Conservation (phyloP, 2,797 vertebrate species). For the Pipistrellus nathusii region DNA sequence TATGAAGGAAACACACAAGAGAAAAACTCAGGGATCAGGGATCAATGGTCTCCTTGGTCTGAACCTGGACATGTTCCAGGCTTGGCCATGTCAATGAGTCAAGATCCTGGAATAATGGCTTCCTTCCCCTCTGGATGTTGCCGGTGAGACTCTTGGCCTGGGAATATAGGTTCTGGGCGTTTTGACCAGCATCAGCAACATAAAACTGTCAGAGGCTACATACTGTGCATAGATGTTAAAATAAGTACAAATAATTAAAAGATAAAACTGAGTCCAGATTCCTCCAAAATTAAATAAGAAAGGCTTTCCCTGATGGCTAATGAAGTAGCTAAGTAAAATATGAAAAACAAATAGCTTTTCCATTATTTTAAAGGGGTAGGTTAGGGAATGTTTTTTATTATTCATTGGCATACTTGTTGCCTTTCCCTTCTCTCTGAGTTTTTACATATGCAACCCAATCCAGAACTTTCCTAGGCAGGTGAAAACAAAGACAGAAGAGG, state of each 20-base stretch:
- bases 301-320: slow-evolving; percentile 77
- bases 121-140: slow-evolving; percentile 23
- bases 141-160: slow-evolving; percentile 23
- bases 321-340: slow-evolving; percentile 83
- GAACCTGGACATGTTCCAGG: neutral
- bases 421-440: slow-evolving; percentile 74
- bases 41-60: neutral
- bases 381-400: slow-evolving; percentile 67
- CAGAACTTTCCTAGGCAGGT: slow-evolving; percentile 1
- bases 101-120: slow-evolving; percentile 15
- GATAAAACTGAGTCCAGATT: slow-evolving; percentile 79
- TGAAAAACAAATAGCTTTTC: slow-evolving; percentile 82
- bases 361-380: slow-evolving; percentile 41
- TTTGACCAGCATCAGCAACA: slow-evolving; percentile 54
- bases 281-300: slow-evolving; percentile 74
- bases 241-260: slow-evolving; percentile 80
- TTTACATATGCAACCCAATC: slow-evolving; percentile 80
- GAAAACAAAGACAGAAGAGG: neutral
- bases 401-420: slow-evolving; percentile 60
- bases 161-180: neutral
- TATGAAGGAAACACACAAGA: neutral
- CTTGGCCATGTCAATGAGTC: neutral
- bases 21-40: neutral
- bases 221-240: slow-evolving; percentile 80
- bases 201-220: slow-evolving; percentile 71